phyloP scores from a whole-genome alignment of 2,797 vertebrate species.

The Peromyscus aztecus region DNA sequence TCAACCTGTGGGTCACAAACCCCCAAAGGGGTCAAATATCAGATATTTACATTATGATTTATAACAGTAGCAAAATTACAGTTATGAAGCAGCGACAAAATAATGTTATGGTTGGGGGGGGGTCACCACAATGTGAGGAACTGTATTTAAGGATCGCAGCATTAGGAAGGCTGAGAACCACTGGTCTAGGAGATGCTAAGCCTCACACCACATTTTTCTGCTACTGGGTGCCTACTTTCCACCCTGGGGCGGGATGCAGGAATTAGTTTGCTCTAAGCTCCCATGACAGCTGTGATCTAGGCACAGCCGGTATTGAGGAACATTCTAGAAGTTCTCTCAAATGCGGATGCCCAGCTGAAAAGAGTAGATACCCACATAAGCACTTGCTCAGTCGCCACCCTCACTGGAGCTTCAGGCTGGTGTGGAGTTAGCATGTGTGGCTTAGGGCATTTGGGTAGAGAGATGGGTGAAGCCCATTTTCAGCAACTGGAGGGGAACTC shows the following conservation, averaged over 20 bases:
- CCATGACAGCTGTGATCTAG: not conserved
- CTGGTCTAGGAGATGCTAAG: not conserved
- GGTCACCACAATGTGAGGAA: not conserved
- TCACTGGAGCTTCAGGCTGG: not conserved
- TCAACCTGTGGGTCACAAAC: not conserved
- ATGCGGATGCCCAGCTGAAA: not conserved
- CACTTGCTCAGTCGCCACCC: no score
- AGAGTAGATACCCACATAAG: rapidly evolving
- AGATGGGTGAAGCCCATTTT: no score
- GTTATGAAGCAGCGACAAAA: not conserved
- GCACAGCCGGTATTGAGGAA: not conserved
- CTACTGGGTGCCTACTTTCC: not conserved
- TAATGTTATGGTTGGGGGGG: not conserved
- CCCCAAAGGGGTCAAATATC: no score
- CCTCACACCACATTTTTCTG: not conserved
- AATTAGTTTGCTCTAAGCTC: not conserved
- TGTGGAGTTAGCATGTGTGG: not conserved
- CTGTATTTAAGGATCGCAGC: not conserved
- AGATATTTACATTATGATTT: no score
- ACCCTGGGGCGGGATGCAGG: not conserved
- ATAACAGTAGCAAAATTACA: no score
- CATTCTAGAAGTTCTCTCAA: not conserved
- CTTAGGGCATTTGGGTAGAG: no score
- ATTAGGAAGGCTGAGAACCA: not conserved
- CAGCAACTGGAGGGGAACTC: not conserved